These are phyloP conservation scores for Rapana venosa DNA, from an alignment of 2,888 invertebrate species.

Conservation along the genomic window DNA sequence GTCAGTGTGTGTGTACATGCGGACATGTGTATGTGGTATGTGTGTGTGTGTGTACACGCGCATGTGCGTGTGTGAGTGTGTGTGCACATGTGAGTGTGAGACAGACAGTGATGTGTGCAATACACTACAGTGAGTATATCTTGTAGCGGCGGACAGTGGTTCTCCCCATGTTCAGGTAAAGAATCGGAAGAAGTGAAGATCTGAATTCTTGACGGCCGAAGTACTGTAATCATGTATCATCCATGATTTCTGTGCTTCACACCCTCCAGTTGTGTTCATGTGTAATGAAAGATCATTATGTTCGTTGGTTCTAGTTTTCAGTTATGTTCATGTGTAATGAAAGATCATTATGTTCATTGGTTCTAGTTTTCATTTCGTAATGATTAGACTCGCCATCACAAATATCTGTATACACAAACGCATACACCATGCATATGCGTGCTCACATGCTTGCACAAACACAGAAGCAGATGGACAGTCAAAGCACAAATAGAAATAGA, in stretches of 20 bases:
- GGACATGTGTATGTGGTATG: background rate
- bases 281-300: too few relatives aligned
- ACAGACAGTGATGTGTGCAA: background rate
- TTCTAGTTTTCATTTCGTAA: background rate
- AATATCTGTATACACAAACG: background rate
- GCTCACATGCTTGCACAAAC: background rate
- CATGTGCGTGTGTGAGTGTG: too few relatives aligned
- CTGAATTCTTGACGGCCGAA: background rate
- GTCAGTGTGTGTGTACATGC: too few relatives aligned
- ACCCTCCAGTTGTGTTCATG: too few relatives aligned
- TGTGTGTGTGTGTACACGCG: background rate
- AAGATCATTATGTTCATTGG: too few relatives aligned
- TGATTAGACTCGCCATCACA: background rate
- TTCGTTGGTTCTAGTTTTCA: too few relatives aligned
- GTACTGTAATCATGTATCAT: too few relatives aligned
- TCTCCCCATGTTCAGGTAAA: background rate
- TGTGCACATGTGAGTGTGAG: background rate
- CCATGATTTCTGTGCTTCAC: too few relatives aligned
- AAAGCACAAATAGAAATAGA: background rate
- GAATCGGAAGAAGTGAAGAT: background rate
- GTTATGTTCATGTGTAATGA: too few relatives aligned
- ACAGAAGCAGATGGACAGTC: background rate
- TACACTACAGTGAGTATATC: background rate
- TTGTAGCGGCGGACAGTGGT: background rate
- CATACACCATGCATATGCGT: background rate